Evolutionary conservation across 2,797 vertebrate genomes (phyloP).

Genomic region (Smutsia gigantea): DNA sequence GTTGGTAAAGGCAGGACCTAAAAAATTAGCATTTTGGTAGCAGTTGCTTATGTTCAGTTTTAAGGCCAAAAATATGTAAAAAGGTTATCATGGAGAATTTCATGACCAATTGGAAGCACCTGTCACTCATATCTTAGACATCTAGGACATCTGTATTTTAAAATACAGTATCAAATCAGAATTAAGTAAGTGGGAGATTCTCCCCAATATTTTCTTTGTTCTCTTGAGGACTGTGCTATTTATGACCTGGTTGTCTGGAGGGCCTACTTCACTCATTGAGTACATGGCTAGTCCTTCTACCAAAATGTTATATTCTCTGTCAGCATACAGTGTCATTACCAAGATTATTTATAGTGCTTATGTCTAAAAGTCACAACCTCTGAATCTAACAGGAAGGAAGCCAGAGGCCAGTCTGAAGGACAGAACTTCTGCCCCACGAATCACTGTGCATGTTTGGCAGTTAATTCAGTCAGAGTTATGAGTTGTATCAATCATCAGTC

Average conservation of each 20-base stretch:
- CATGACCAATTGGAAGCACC: background rate
- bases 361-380: background rate
- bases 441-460: background rate
- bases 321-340: background rate
- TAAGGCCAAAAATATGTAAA: background rate
- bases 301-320: background rate
- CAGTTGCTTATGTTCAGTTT: background rate
- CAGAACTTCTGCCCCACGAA: background rate
- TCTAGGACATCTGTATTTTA: background rate
- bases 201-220: too few species aligned
- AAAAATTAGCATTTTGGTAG: background rate
- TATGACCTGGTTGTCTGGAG: background rate
- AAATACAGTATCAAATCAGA: background rate
- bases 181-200: background rate
- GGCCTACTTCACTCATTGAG: background rate
- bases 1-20: rapidly evolving
- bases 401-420: background rate
- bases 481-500: background rate
- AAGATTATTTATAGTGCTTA: background rate
- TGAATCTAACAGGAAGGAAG: background rate
- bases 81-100: background rate
- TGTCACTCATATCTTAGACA: background rate
- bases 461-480: background rate
- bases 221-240: background rate
- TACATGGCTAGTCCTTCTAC: background rate